phyloP scores from a whole-genome alignment of 1,140 invertebrate species.

The Drosophila pallidifrons region DNA sequence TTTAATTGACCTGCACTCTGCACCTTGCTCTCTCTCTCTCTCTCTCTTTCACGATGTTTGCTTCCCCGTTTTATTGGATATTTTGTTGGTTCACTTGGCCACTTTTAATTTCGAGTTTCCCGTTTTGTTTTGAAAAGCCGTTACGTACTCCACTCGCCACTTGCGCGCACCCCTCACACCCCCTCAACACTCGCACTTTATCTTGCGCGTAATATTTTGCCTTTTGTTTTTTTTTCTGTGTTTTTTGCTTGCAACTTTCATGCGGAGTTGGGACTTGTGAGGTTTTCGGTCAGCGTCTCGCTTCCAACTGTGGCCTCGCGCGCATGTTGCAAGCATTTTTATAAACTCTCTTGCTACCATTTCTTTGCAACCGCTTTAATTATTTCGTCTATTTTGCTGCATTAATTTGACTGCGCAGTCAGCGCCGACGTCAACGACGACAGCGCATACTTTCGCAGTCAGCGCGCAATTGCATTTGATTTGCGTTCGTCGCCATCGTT shows the following conservation, averaged over 20 bases:
- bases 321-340: constrained; percentile 79
- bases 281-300: constrained; percentile 53
- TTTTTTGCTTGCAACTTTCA: constrained; percentile 45
- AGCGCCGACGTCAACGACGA: constrained; percentile 2
- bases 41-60: background rate
- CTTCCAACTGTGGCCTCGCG: constrained; percentile 67
- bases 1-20: constrained; percentile 24
- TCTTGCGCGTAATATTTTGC: constrained; percentile 25
- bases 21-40: background rate
- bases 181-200: constrained; percentile 1
- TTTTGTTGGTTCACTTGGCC: constrained; percentile 5
- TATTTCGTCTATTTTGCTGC: constrained; percentile 77
- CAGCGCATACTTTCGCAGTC: constrained; percentile 22
- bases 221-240: constrained; percentile 8
- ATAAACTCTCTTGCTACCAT: constrained; percentile 75
- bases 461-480: constrained; percentile 26
- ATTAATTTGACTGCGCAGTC: constrained; percentile 56
- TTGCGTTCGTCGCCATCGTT: constrained; percentile 19
- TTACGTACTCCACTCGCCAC: constrained; percentile 48
- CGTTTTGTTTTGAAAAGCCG: constrained; percentile 66
- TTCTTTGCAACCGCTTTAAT: constrained; percentile 64
- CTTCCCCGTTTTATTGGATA: constrained; percentile 15
- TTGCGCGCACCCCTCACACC: no score
- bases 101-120: constrained; percentile 24
- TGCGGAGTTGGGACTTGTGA: constrained; percentile 24